Evolutionary conservation across 2,888 invertebrate species (phyloP).

Genomic region (Chelonus formosanus): DNA sequence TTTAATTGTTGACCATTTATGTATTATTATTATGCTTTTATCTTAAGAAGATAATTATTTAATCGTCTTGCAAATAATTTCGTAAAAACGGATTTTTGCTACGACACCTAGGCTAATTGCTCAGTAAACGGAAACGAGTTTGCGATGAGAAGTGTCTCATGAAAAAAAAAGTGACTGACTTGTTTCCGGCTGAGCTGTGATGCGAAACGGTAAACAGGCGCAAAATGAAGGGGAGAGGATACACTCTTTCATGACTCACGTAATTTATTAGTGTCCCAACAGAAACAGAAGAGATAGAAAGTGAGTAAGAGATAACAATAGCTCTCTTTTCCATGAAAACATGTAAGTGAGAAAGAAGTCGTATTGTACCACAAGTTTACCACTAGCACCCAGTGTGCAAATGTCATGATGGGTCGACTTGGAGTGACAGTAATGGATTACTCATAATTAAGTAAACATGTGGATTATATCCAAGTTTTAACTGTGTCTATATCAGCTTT

Average conservation of each 20-base stretch:
- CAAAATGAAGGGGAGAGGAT: slow-evolving; percentile 11
- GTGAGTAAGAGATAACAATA: slow-evolving; percentile 1
- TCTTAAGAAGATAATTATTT: not conserved
- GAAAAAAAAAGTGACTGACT: slow-evolving; percentile 23
- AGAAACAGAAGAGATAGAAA: not conserved
- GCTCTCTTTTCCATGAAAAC: not conserved
- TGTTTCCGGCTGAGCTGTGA: slow-evolving; percentile 25
- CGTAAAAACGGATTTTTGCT: slow-evolving; percentile 7
- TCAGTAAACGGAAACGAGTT: slow-evolving; percentile 12
- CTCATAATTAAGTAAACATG: slow-evolving; percentile 58
- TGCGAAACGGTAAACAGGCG: slow-evolving; percentile 25
- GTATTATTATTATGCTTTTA: not conserved
- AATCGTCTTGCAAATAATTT: slow-evolving; percentile 19
- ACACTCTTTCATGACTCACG: slow-evolving; percentile 9
- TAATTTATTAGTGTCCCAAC: slow-evolving; percentile 18
- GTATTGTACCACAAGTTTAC: slow-evolving; percentile 11
- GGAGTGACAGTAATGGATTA: slow-evolving; percentile 54
- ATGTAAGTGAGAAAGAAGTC: slow-evolving; percentile 23
- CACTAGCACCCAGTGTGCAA: slow-evolving; percentile 14
- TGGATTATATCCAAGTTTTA: slow-evolving; percentile 28
- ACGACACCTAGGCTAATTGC: slow-evolving; percentile 25
- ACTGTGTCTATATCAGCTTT: not conserved
- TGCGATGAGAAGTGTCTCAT: not conserved
- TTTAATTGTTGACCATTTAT: not conserved
- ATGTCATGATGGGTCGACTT: slow-evolving; percentile 23